Percentiles rank a stretch among this genome's conserved stretches.
phyloP scores from a whole-genome alignment of 2,888 invertebrate genomes.

The Lasius platythorax region DNA sequence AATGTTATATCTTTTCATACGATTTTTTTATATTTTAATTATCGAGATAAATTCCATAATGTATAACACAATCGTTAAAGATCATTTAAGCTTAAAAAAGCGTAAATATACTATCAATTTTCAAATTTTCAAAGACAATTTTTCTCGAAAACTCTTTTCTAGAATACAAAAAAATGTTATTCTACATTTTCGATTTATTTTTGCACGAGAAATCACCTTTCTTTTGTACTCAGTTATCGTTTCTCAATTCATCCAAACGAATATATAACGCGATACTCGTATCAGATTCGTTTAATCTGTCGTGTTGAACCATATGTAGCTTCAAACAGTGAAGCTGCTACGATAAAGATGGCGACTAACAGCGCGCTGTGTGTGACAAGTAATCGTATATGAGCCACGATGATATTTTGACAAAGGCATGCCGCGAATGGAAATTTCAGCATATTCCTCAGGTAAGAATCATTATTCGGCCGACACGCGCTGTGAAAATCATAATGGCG shows the following conservation, averaged over 20 bases:
- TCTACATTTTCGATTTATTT: background rate
- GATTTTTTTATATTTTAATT: no score
- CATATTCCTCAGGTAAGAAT: slow-evolving; percentile 37
- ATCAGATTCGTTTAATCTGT: background rate
- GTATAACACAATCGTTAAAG: no score
- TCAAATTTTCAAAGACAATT: no score
- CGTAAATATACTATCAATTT: no score
- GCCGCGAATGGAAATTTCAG: background rate
- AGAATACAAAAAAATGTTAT: background rate
- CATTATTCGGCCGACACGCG: slow-evolving; percentile 58
- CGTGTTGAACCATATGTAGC: background rate
- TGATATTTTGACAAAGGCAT: slow-evolving; percentile 10
- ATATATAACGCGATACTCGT: background rate
- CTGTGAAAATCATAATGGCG: slow-evolving; percentile 81
- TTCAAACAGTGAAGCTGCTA: background rate
- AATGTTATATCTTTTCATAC: no score
- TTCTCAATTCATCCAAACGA: background rate
- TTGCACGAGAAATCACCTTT: background rate
- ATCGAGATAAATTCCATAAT: no score
- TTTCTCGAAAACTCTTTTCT: no score
- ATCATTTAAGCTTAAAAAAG: no score
- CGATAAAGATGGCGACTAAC: slow-evolving; percentile 21
- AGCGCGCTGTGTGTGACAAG: background rate
- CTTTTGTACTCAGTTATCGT: background rate
- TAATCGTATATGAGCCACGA: slow-evolving; percentile 8